Conservation (phyloP, 2,113 vertebrate species). For the Telmatochromis sp. region DNA sequence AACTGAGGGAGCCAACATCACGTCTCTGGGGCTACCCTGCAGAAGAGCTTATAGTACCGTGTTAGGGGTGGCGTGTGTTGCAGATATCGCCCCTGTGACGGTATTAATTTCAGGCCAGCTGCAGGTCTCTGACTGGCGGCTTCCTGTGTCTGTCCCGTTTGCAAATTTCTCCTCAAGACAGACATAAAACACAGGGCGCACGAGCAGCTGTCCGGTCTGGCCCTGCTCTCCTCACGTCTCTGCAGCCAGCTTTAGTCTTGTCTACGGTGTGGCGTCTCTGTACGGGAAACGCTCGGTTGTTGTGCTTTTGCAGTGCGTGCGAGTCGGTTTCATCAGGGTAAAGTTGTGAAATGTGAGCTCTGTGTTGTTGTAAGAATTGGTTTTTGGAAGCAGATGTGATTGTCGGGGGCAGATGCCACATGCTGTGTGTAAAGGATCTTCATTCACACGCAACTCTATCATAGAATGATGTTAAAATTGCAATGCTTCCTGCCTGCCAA, state of each 20-base stretch:
- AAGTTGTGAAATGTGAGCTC: slow-evolving; percentile 8
- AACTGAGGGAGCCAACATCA: slow-evolving; percentile 18
- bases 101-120: slow-evolving; percentile 62
- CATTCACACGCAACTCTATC: slow-evolving; percentile 50
- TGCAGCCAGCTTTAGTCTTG: slow-evolving; percentile 23
- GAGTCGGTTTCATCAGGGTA: slow-evolving; percentile 18
- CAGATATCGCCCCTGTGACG: slow-evolving; percentile 15
- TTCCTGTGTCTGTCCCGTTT: slow-evolving; percentile 66
- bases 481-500: slow-evolving; percentile 16
- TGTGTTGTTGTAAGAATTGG: slow-evolving; percentile 19
- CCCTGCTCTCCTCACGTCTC: slow-evolving; percentile 49
- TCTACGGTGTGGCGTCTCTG: slow-evolving; percentile 17
- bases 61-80: slow-evolving; percentile 8
- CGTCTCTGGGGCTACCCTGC: background rate
- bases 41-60: background rate
- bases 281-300: slow-evolving; percentile 29
- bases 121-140: slow-evolving; percentile 47
- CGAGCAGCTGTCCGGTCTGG: slow-evolving; percentile 72
- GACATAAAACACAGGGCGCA: slow-evolving; percentile 49
- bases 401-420: slow-evolving; percentile 53
- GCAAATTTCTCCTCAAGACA: slow-evolving; percentile 61
- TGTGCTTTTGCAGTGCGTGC: background rate
- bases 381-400: slow-evolving; percentile 51
- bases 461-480: slow-evolving; percentile 55
- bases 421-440: slow-evolving; percentile 53